phyloP scores from a whole-genome alignment of 2,797 vertebrate genomes.

The Decapterus maruadsi region DNA sequence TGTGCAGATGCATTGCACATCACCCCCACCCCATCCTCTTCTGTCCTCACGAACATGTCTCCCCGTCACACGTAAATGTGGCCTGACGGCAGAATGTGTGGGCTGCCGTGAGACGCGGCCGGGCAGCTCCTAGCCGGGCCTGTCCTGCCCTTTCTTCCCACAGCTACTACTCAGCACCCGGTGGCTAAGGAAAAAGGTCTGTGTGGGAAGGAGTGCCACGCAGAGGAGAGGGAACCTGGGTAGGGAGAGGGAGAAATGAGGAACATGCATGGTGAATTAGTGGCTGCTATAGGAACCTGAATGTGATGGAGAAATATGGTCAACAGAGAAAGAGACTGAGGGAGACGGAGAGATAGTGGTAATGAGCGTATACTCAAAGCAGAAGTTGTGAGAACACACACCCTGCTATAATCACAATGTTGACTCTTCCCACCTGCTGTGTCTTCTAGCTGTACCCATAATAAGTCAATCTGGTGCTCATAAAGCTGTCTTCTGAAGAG shows the following conservation, averaged over 20 bases:
- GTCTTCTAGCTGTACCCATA: constrained; percentile 18
- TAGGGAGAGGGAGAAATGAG: constrained; percentile 29
- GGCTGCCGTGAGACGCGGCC: constrained; percentile 37
- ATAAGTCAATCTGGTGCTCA: constrained; percentile 47
- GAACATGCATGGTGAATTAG: constrained; percentile 39
- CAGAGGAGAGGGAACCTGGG: constrained; percentile 29
- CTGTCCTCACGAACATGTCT: constrained; percentile 28
- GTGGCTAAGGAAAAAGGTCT: constrained; percentile 17
- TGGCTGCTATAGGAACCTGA: constrained; percentile 53
- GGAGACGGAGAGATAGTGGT: background rate
- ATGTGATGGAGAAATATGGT: constrained; percentile 34
- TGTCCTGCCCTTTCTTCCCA: constrained; percentile 52
- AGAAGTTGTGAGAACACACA: constrained; percentile 73
- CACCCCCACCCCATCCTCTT: constrained; percentile 5
- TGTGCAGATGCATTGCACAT: constrained; percentile 24
- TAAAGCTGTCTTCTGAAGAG: constrained; percentile 74
- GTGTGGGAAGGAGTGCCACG: constrained; percentile 44
- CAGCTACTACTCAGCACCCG: constrained; percentile 25
- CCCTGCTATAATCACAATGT: constrained; percentile 38
- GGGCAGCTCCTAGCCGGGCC: constrained; percentile 22
- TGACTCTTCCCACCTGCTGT: constrained; percentile 73
- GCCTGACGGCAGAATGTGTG: constrained; percentile 70
- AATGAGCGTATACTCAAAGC: constrained; percentile 50
- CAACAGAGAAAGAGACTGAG: background rate
- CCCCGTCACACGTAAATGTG: constrained; percentile 64